phyloP scores from a whole-genome alignment of 2,113 vertebrate genomes.

The Phycodurus eques region DNA sequence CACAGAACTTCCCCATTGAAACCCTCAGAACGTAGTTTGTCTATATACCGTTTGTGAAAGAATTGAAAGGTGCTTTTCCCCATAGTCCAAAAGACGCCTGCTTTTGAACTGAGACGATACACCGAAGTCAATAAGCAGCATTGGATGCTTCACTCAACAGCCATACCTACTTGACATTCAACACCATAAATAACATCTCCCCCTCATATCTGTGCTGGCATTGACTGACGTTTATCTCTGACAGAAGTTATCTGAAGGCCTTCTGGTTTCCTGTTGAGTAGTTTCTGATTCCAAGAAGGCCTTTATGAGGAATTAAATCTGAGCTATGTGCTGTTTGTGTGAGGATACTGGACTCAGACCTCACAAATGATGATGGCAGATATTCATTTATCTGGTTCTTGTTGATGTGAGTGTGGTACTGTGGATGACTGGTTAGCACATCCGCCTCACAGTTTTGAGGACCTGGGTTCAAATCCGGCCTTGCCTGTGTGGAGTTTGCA shows the following conservation, averaged over 20 bases:
- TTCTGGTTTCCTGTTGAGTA: slow-evolving; percentile 8
- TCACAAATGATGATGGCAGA: too few relatives aligned
- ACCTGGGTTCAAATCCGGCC: too few relatives aligned
- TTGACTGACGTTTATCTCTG: slow-evolving; percentile 55
- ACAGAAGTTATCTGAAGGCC: slow-evolving; percentile 38
- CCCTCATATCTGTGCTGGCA: slow-evolving; percentile 47
- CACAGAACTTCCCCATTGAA: slow-evolving; percentile 4
- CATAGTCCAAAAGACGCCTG: slow-evolving; percentile 16
- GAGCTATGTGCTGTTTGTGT: too few relatives aligned
- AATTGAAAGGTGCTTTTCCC: not conserved
- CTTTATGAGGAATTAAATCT: too few relatives aligned
- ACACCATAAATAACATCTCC: slow-evolving; percentile 58
- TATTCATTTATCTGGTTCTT: too few relatives aligned
- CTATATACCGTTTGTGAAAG: slow-evolving; percentile 13
- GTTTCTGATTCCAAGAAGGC: too few relatives aligned
- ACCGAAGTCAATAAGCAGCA: slow-evolving; percentile 41
- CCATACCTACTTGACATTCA: slow-evolving; percentile 59
- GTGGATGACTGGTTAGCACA: too few relatives aligned
- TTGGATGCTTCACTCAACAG: slow-evolving; percentile 29
- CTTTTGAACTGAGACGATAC: slow-evolving; percentile 25
- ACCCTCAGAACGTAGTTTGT: not conserved
- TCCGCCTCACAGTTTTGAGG: too few relatives aligned
- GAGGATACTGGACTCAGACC: too few relatives aligned
- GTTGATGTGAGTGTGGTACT: too few relatives aligned
- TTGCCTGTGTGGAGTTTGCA: too few relatives aligned